Evolutionary conservation across 2,113 vertebrate species (phyloP), one percentile per base, ranked within the genome.

Genomic region (Isichthys henryi): DNA sequence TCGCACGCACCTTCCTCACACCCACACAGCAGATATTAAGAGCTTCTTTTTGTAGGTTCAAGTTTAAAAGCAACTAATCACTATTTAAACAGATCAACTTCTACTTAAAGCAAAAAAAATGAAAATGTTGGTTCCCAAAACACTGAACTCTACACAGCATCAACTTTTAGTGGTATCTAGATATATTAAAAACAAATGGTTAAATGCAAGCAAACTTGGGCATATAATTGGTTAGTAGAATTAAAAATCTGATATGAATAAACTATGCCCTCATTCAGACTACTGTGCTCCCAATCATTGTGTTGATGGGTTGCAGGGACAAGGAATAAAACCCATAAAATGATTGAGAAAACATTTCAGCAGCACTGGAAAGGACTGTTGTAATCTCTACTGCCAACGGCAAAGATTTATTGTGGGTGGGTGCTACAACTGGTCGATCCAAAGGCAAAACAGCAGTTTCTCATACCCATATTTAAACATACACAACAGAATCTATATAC

Each of bases 351-450:
- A 62, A 84, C 43, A 89, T 70, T 31, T 31, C 62, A 31, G n/a
- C n/a, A 31, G 62, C 39, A 84, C 43, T 45, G 45, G 3, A 45
- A 84, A 84, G 82, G 10, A 39, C 66, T 35, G 48, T 66, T 39
- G 2, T 31, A 49, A 39, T 21, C 48, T 31, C 62, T 87, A 85
- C 50, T 85, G 66, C 82, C 80, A 89, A 88, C 49, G 62, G 77
- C 89, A 89, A 46, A 86, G 91, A 91, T 89, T 89, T 62, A 90
- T 89, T 92, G 90, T 3, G 94, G 94, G 93, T 93, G 94, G 91
- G 92, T 88, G 92, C 90, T 48, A 88, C 80, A 89, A 87, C 88
- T 90, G 89, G 90, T 88, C 89, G 46, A 90, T 93, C 50, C 86
- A 49, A 91, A 90, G 90, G 90, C 39, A 77, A 90, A 39, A 88